Percentiles rank a stretch among this genome's conserved stretches.
These are phyloP conservation scores for Trochalopteron elliotii DNA, from an alignment of 2,113 vertebrate genomes.

Conservation along the genomic window DNA sequence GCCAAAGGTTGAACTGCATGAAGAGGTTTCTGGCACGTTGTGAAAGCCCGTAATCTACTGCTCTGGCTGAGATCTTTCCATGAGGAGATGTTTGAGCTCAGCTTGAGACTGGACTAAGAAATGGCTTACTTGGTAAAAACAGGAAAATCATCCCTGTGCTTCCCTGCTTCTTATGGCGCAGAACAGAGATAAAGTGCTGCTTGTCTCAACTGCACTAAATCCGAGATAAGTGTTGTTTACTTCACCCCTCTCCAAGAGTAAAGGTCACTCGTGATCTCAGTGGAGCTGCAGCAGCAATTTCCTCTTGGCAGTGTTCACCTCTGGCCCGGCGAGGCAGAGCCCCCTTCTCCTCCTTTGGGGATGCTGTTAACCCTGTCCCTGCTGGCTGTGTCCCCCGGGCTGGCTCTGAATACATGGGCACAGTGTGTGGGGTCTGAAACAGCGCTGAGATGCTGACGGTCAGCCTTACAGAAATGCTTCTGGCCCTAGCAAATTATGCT, in stretches of 20 bases:
- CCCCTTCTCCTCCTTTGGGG: not conserved
- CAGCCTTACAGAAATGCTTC: not conserved
- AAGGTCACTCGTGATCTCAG: not conserved
- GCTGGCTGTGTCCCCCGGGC: rapidly evolving
- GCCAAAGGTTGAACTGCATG: not conserved
- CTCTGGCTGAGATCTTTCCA: not conserved
- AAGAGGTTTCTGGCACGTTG: not conserved
- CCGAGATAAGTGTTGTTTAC: not conserved
- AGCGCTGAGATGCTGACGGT: not conserved
- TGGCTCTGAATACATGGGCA: not conserved
- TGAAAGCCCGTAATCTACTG: not conserved
- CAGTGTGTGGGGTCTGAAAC: not conserved
- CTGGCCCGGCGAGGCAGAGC: not conserved
- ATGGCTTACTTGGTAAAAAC: not conserved
- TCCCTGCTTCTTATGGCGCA: rapidly evolving
- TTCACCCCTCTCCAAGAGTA: constrained; percentile 8
- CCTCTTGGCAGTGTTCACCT: not conserved
- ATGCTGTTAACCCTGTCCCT: not conserved
- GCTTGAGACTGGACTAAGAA: not conserved
- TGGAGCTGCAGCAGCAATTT: constrained; percentile 26
- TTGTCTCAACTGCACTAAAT: not conserved
- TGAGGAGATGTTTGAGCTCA: not conserved
- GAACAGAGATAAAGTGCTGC: not conserved
- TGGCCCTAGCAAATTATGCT: not conserved
- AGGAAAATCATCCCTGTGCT: not conserved